Evolutionary conservation across 1,140 invertebrate genomes (phyloP).

Genomic region (Hydropsyche tenuis): DNA sequence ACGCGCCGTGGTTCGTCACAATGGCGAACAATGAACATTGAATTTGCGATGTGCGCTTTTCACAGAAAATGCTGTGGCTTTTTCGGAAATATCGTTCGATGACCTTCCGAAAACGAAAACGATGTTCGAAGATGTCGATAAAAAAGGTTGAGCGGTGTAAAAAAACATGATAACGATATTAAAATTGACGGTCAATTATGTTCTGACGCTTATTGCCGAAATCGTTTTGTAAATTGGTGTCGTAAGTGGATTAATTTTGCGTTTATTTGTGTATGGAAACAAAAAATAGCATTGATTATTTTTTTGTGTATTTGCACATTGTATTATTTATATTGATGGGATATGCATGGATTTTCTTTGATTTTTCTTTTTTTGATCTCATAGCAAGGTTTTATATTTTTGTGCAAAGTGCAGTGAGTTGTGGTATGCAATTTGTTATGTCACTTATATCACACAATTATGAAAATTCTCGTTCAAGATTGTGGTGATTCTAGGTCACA

Average conservation of each 20-base stretch:
- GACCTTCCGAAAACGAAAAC: too few relatives aligned
- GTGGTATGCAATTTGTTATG: background rate
- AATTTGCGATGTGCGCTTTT: too few relatives aligned
- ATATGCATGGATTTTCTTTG: too few relatives aligned
- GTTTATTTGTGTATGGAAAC: background rate
- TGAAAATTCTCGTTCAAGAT: conserved; percentile 9
- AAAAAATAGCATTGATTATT: too few relatives aligned
- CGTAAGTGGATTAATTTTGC: background rate
- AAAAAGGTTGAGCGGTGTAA: background rate
- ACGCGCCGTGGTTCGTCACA: too few relatives aligned
- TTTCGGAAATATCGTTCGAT: too few relatives aligned
- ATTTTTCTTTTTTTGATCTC: too few relatives aligned
- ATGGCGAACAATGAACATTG: too few relatives aligned
- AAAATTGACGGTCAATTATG: background rate
- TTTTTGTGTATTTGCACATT: too few relatives aligned
- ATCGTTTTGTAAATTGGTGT: background rate
- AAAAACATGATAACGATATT: conserved; percentile 9
- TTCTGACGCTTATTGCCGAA: background rate
- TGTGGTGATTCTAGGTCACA: background rate
- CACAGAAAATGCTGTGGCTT: too few relatives aligned
- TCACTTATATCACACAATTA: conserved; percentile 18
- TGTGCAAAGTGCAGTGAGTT: background rate
- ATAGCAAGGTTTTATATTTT: background rate
- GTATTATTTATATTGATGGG: too few relatives aligned
- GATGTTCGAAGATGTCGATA: too few relatives aligned